These are phyloP conservation scores for Australoheros facetus DNA, from an alignment of 2,797 vertebrate genomes.

Conservation along the genomic window DNA sequence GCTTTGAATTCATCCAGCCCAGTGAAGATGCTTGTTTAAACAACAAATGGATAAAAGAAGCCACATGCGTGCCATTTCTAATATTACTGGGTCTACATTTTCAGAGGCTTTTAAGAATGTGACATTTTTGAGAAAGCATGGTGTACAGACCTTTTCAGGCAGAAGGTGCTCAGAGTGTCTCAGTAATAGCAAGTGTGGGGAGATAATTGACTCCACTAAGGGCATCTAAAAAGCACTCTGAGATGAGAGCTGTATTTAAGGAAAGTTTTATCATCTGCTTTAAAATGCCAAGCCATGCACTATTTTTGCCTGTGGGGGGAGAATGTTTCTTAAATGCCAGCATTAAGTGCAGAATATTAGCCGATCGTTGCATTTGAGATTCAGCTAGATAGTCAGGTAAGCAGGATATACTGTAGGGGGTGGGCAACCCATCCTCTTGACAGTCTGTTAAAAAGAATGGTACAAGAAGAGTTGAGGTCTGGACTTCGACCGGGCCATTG, in stretches of 20 bases:
- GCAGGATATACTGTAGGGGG: slow-evolving; percentile 26
- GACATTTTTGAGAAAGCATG: slow-evolving; percentile 71
- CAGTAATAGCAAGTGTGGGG: slow-evolving; percentile 75
- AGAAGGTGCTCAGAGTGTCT: slow-evolving; percentile 63
- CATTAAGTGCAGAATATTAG: slow-evolving; percentile 78
- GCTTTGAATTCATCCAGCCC: background rate
- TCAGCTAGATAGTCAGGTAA: slow-evolving; percentile 43
- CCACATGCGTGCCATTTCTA: slow-evolving; percentile 24
- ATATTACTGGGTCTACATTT: slow-evolving; percentile 54
- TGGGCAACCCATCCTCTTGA: slow-evolving; percentile 49
- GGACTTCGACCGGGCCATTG: background rate
- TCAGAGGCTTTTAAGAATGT: slow-evolving; percentile 65
- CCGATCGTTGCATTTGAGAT: slow-evolving; percentile 61
- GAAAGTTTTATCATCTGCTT: slow-evolving; percentile 78
- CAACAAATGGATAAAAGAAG: slow-evolving; percentile 48
- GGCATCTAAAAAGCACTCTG: slow-evolving; percentile 79
- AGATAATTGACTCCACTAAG: slow-evolving; percentile 80
- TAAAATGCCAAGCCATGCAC: slow-evolving; percentile 78
- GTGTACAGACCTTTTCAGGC: slow-evolving; percentile 66
- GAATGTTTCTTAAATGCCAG: slow-evolving; percentile 80
- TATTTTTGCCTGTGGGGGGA: slow-evolving; percentile 57
- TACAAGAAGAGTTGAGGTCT: slow-evolving; percentile 39
- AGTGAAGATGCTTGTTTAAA: slow-evolving; percentile 37
- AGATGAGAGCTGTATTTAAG: slow-evolving; percentile 79
- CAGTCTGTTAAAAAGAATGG: slow-evolving; percentile 32